These are phyloP conservation scores for Muscina levida DNA, from an alignment of 2,888 invertebrate species.

Conservation along the genomic window DNA sequence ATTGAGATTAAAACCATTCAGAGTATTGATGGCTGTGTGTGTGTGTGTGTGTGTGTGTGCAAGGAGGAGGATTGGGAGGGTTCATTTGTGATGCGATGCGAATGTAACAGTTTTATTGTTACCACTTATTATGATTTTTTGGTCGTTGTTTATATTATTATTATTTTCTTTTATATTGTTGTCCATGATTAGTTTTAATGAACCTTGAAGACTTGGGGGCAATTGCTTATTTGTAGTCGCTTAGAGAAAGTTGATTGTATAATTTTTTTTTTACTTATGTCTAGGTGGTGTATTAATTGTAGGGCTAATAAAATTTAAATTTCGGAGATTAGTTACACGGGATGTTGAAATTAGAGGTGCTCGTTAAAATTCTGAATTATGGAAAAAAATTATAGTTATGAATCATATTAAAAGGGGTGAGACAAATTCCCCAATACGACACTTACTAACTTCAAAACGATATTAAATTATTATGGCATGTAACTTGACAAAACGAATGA, in stretches of 20 bases:
- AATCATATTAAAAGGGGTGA: no score
- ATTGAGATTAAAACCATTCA: conserved; percentile 56
- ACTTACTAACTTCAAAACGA: no score
- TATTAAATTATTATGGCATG: no score
- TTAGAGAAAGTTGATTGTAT: conserved; percentile 25
- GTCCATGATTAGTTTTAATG: conserved; percentile 40
- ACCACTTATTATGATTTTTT: conserved; percentile 40
- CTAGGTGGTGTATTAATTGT: conserved; percentile 25
- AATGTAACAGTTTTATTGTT: conserved; percentile 53
- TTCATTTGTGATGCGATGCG: conserved; percentile 33
- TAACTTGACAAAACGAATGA: no score
- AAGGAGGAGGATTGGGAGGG: conserved; percentile 17
- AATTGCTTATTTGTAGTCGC: conserved; percentile 10
- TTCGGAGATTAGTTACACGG: no score
- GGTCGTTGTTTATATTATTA: conserved; percentile 30
- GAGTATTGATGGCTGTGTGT: no score
- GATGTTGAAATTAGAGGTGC: no score
- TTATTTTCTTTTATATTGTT: conserved; percentile 7
- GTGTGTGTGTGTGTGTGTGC: no score
- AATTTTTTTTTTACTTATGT: conserved; percentile 36
- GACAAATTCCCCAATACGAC: no score
- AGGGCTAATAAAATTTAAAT: conserved; percentile 55
- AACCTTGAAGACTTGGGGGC: conserved; percentile 27
- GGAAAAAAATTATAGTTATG: no score
- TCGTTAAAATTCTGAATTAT: no score